A percentile compares a stretch with the other conserved stretches of the same genome.
phyloP scores from a whole-genome alignment of 2,113 vertebrate genomes.

The Hyperoodon ampullatus region DNA sequence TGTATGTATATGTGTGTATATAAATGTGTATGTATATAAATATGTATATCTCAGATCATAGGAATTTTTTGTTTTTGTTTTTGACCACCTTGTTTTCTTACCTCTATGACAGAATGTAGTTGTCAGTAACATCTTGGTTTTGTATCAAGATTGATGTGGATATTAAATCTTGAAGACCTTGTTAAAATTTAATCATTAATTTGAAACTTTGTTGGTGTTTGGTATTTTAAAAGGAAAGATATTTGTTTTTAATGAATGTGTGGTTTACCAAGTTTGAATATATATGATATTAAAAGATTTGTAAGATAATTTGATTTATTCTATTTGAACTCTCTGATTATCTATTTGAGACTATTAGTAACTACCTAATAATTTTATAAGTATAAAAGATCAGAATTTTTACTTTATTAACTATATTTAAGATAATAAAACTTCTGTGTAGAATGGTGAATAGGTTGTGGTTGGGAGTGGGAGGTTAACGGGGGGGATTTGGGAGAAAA shows the following conservation, averaged over 20 bases:
- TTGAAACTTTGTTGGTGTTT: conserved; percentile 49
- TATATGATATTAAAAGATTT: conserved; percentile 42
- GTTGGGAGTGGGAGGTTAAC: not conserved
- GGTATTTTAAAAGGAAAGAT: conserved; percentile 29
- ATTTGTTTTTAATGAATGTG: not conserved
- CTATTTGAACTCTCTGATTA: not conserved
- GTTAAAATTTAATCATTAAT: conserved; percentile 43
- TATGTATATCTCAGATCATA: not conserved
- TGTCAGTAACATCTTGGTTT: conserved; percentile 16
- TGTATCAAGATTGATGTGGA: not conserved
- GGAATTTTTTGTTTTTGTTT: conserved; percentile 14
- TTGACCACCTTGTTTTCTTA: not conserved
- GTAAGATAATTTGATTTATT: conserved; percentile 42
- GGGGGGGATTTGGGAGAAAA: not conserved
- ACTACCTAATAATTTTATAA: not conserved
- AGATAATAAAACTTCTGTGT: not conserved
- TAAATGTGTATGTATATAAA: not conserved
- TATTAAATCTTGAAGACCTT: conserved; percentile 43
- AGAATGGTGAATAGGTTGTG: not conserved
- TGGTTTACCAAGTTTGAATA: conserved; percentile 45
- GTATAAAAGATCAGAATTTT: not conserved
- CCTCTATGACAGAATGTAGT: not conserved
- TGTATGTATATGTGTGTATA: not conserved
- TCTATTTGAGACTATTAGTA: conserved; percentile 32
- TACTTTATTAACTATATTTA: conserved; percentile 27